Evolutionary conservation across 2,113 vertebrate genomes (phyloP).

Genomic region (Xenus cinereus): DNA sequence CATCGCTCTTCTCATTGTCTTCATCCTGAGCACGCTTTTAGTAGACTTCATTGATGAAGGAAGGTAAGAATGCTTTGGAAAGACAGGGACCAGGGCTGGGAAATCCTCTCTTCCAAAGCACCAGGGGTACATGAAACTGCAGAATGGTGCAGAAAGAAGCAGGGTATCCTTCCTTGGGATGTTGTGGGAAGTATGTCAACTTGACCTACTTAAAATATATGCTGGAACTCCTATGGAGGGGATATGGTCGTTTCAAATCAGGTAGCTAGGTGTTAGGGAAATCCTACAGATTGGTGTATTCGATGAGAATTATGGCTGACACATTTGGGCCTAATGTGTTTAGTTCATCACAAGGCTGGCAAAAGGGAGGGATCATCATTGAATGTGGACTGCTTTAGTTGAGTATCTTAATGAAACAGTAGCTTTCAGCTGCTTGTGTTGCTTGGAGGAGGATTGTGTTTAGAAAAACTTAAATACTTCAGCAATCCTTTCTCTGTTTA

Average conservation of each 20-base stretch:
- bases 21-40: conserved; percentile 91
- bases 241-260: not conserved
- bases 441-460: not conserved
- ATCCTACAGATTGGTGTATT: not conserved
- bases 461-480: not conserved
- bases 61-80: conserved; percentile 78
- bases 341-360: not conserved
- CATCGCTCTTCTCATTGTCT: conserved; percentile 93
- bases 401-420: not conserved
- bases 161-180: not conserved
- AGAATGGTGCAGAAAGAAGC: not conserved
- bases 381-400: not conserved
- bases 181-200: not conserved
- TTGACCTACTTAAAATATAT: not conserved
- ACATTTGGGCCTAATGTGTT: rapidly evolving
- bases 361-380: not conserved
- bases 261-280: not conserved
- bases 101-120: not conserved
- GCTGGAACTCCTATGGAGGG: not conserved
- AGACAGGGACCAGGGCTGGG: not conserved
- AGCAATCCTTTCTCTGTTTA: not conserved
- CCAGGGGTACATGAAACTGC: not conserved
- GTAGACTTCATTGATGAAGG: conserved; percentile 96
- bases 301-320: not conserved
- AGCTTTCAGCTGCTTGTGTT: not conserved